Evolutionary conservation across 2,797 vertebrate genomes (phyloP).

Genomic region (Oryzias sinensis): DNA sequence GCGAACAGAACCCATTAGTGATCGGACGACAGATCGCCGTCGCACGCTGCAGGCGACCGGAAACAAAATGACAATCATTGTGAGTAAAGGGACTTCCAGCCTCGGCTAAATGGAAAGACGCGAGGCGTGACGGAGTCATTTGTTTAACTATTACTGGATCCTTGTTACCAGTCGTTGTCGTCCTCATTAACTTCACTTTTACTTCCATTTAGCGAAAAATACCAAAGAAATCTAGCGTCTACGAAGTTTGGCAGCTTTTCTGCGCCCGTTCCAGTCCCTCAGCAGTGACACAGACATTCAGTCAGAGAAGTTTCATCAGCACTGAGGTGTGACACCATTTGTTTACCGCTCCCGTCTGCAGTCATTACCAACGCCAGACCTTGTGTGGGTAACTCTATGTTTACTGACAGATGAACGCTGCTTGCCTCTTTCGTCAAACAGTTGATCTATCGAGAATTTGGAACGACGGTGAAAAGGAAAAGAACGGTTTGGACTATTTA

Average conservation of each 20-base stretch:
- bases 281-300: no score
- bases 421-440: no score
- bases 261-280: no score
- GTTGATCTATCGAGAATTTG: no score
- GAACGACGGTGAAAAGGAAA: no score
- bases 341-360: no score
- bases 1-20: slow-evolving; percentile 21
- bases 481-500: no score
- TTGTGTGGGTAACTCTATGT: no score
- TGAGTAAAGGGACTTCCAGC: slow-evolving; percentile 12
- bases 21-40: slow-evolving; percentile 17
- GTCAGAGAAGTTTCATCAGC: no score
- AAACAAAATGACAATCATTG: slow-evolving; percentile 18
- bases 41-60: slow-evolving; percentile 17
- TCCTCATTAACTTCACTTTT: background rate
- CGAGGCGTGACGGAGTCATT: background rate
- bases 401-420: no score
- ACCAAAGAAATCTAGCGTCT: background rate
- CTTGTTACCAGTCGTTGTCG: background rate
- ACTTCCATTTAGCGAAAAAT: background rate
- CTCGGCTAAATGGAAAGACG: slow-evolving; percentile 5
- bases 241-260: background rate
- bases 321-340: no score
- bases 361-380: no score
- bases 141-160: background rate